phyloP scores from a whole-genome alignment of 2,797 vertebrate species.

The Poeciliopsis presidionis region DNA sequence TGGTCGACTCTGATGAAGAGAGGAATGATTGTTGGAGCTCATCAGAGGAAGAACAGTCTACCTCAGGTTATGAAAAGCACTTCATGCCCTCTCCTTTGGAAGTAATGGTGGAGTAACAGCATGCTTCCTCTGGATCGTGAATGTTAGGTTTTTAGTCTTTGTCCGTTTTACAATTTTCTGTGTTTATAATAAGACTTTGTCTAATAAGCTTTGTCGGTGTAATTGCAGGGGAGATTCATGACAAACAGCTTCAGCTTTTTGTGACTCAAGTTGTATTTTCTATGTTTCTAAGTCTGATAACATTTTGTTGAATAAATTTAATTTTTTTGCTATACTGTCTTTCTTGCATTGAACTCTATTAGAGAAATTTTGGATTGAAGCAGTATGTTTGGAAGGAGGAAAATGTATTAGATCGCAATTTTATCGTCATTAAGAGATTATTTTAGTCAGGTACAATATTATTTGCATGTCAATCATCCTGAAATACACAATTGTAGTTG shows the following conservation, averaged over 20 bases:
- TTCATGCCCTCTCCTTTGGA: constrained; percentile 76
- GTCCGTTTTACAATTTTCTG: not conserved
- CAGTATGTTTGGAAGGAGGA: not conserved
- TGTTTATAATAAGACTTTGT: not conserved
- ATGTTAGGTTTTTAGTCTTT: constrained; percentile 2
- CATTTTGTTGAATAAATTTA: not conserved
- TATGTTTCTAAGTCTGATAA: not conserved
- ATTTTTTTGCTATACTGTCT: not conserved
- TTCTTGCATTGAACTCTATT: not conserved
- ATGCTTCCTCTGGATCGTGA: not conserved
- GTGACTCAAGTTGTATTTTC: not conserved
- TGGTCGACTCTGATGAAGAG: constrained; percentile 70
- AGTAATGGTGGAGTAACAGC: constrained; percentile 27
- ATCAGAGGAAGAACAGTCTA: constrained; percentile 46
- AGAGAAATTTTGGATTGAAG: not conserved
- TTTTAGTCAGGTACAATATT: not conserved
- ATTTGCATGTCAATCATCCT: not conserved
- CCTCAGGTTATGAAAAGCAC: constrained; percentile 80
- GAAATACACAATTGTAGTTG: not conserved
- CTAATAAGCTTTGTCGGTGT: not conserved
- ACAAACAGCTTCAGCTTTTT: not conserved
- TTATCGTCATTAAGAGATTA: not conserved
- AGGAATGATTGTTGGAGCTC: constrained; percentile 36
- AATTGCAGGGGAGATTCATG: not conserved
- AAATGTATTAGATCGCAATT: not conserved